Base-by-base conservation (phyloP, 2,888 invertebrate genomes). In the Drosophila ustulata region DNA sequence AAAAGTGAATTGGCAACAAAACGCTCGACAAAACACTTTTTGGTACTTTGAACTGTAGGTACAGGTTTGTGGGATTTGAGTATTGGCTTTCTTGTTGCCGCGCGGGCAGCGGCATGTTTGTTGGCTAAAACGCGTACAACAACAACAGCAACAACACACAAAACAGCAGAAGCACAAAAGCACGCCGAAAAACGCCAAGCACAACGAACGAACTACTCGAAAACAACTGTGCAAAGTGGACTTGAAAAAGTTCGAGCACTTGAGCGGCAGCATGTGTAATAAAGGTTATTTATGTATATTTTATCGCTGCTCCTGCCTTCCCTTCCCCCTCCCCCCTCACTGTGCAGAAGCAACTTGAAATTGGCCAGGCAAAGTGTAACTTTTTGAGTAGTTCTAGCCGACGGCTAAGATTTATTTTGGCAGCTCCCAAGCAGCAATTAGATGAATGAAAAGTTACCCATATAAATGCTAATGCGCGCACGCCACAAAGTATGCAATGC, bases 201-300 rank as follows among this genome's bases (percentile, higher is more conserved):
- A 41, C n/a, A 59, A 30, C 52, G 56, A 81, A 85, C 86, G 56
- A 81, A 85, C 86, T 86, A 81, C 84, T 82, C 75, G 57, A 86
- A 80, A 82, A 82, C 84, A 84, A 84, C 82, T 75, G 79, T 68
- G 82, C 82, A 84, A 84, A 85, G 86, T 86, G 84, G 84, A 86
- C 85, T 85, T 85, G 86, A 86, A 75, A 85, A 85, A 85, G 84
- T 85, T 85, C 61, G 72, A 82, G 84, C 84, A 86, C 84, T 84
- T 83, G 83, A 84, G 82, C 80, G 71, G 70, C 78, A 77, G 82
- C 85, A 85, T 84, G 86, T 85, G 87, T 85, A 85, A 85, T 86
- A 85, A 86, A 86, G 84, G 84, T 86, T 85, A 85, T 85, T 85
- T 86, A 85, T 85, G 84, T 86, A 86, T 85, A 84, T 84, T 82